These are phyloP conservation scores for Adineta ricciae DNA, from an alignment of 2,888 invertebrate species.

Conservation along the genomic window DNA sequence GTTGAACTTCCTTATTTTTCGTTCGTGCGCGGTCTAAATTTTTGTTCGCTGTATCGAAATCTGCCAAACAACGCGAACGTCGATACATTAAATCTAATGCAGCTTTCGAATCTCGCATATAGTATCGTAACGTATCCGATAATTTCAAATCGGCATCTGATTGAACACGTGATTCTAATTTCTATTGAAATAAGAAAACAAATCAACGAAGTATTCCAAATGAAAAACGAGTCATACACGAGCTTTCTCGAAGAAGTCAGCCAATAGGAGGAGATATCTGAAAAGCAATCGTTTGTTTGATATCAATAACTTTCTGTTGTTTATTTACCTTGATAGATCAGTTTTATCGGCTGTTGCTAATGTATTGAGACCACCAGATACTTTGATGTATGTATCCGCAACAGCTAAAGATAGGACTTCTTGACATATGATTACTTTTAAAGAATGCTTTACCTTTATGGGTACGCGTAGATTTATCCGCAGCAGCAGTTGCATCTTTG, in stretches of 20 bases:
- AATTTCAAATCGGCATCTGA: conserved; percentile 94
- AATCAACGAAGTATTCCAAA: background rate
- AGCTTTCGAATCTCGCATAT: conserved; percentile 89
- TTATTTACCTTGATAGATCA: conserved; percentile 60
- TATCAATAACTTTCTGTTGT: background rate
- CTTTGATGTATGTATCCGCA: conserved; percentile 86
- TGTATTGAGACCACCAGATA: conserved; percentile 77
- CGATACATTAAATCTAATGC: conserved; percentile 86
- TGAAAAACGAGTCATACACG: conserved; percentile 58
- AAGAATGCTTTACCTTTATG: conserved; percentile 64
- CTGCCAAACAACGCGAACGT: conserved; percentile 76
- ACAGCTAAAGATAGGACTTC: conserved; percentile 59
- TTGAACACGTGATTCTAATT: conserved; percentile 88
- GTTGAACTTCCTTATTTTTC: conserved; percentile 28
- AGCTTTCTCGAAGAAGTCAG: conserved; percentile 84
- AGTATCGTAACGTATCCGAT: conserved; percentile 88
- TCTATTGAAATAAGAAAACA: conserved; percentile 57
- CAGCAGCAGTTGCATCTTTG: conserved; percentile 77
- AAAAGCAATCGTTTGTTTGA: conserved; percentile 35
- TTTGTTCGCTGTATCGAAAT: conserved; percentile 64
- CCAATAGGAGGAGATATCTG: conserved; percentile 73
- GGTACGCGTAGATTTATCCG: conserved; percentile 82
- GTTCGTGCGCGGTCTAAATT: conserved; percentile 27
- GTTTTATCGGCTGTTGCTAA: conserved; percentile 81
- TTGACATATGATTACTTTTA: background rate